A percentile compares a stretch with the other conserved stretches of the same genome.
Evolutionary conservation across 2,888 invertebrate species (phyloP).

Genomic region (Fissipunctia ypsillon): DNA sequence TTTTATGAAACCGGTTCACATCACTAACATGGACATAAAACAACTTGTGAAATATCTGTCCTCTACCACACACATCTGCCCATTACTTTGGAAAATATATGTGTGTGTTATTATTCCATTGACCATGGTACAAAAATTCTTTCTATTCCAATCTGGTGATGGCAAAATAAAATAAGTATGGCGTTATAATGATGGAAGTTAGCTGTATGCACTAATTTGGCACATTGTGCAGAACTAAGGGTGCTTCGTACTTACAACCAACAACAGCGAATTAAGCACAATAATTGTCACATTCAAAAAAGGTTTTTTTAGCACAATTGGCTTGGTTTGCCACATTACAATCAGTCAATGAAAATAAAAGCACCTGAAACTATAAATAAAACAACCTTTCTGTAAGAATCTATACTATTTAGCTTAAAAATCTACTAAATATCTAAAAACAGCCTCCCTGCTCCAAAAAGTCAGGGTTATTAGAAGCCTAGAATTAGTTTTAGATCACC

Average conservation of each 20-base stretch:
- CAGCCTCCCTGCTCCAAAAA: conserved; percentile 40
- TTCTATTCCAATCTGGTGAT: conserved; percentile 1
- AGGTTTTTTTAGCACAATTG: background rate
- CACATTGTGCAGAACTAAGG: conserved; percentile 48
- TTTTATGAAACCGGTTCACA: too few species aligned
- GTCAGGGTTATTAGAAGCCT: conserved; percentile 46
- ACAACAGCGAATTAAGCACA: background rate
- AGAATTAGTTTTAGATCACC: conserved; percentile 29
- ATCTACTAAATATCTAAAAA: conserved; percentile 51
- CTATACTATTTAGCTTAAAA: conserved; percentile 29
- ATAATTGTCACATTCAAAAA: too few species aligned
- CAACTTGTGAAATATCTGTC: background rate
- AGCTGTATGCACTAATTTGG: conserved; percentile 60
- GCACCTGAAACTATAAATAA: background rate
- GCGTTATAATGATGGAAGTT: conserved; percentile 4
- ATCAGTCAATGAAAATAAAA: background rate
- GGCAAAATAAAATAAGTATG: conserved; percentile 3
- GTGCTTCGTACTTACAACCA: background rate
- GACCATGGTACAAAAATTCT: background rate
- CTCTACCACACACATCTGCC: background rate
- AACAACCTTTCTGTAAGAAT: conserved; percentile 13
- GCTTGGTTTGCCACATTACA: background rate
- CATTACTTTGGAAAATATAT: background rate
- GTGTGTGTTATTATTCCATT: background rate
- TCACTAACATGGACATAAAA: background rate